Evolutionary conservation across 2,888 invertebrate species (phyloP), one percentile per base, ranked within the genome.

Genomic region (Beris chalybata): DNA sequence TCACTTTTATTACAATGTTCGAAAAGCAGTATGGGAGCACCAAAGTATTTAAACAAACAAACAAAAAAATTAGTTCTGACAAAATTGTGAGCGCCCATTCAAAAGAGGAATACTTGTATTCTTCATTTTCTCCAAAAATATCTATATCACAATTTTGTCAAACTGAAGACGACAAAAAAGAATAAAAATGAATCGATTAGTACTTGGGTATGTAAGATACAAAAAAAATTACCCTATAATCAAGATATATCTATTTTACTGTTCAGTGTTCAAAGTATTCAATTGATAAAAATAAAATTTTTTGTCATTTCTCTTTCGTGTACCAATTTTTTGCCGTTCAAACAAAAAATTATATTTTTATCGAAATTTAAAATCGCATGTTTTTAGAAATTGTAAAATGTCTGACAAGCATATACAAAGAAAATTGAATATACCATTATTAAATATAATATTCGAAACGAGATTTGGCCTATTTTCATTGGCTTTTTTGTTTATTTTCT

Each of bases 11-110:
- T 48, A 48, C 48, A 45, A 29, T 30, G 43, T 47, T 48, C 22
- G 50, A 50, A 67, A 67, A 70, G 71, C 71, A 72, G 72, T 71
- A 72, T 61, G 72, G 69, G 72, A 71, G 71, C 69, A 69, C 71
- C 66, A 67, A 63, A 31, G 32, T 50, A 48, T 65, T 65, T 50
- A 30, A 32, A 55, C 22, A 22, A 22, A 22, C 22, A 22, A 22
- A 22, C 22, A 22, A 22, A 38, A 38, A 38, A 38, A 7, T 38
- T 9, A 22, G 29, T 22, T 53, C 12, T 12, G 29, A 53, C 53
- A 53, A 53, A 53, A 12, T 53, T 53, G 53, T 30, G 53, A 53
- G 48, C 5, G 48, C 48, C 5, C 12, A 48, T 48, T 48, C n/a
- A 12, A 48, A 15, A 48, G 15, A 11, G 13, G 5, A 38, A 7